Base-by-base conservation (phyloP, 2,888 invertebrate genomes). In the Penaeus monodon region DNA sequence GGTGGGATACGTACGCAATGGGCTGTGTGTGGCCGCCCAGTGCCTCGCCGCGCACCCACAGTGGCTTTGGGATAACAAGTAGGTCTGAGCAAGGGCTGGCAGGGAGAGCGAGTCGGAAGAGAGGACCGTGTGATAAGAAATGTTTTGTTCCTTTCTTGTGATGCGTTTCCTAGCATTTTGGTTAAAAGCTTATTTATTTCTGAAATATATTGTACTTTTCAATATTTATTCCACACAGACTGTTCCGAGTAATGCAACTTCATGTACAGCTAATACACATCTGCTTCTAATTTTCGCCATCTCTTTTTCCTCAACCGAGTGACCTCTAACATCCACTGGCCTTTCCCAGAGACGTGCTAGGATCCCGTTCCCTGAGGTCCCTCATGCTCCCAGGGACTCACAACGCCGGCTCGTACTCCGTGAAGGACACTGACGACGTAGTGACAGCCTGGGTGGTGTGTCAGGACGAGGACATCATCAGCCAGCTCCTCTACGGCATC, bases 401-500 rank as follows among this genome's bases (percentile, higher is more conserved):
- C 91, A 95, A 95, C 91, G 94, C 95, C 0, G 95, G 95, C 8
- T 93, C 94, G 20, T 95, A 94, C 91, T 92, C 78, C 57, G 64
- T 83, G 6, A 78, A 33, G 22, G 88, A 90, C 74, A 49, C 63
- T 44, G 74, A 78, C 38, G 87, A 88, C 74, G 79, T 86, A 12
- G 80, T 88, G 29, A 78, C 86, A 2, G 64, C 74, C 49, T 88
- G 88, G 88, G 88, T 90, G 22, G 88, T 90, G 63, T 90, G 90
- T 85, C 91, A 91, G 66, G 96, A 97, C 92, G 94, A 96, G 88
- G 95, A 95, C 91, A 94, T 97, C 81, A 97, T 96, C 96, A 94
- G 95, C 0, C 97, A 97, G 91, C 93, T 97, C n/a, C 95, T 96
- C 0, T 95, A 96, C 92, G 97, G 97, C 83, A 95, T 96, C 91